phyloP scores from a whole-genome alignment of 2,888 invertebrate species.

The Chromoteleia sp. region DNA sequence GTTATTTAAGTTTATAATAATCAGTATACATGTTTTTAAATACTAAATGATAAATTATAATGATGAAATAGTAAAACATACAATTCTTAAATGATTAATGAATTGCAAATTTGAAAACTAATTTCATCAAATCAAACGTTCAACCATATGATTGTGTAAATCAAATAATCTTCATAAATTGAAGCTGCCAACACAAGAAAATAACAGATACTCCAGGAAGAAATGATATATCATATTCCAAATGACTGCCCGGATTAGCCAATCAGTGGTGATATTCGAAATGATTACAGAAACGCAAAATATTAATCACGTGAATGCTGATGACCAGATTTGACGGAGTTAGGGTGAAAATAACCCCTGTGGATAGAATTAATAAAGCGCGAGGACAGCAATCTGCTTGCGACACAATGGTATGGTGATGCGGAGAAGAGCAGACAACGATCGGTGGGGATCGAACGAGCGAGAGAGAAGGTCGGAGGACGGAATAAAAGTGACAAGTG shows the following conservation, averaged over 20 bases:
- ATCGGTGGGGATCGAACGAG: slow-evolving; percentile 8
- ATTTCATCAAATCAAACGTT: too few relatives aligned
- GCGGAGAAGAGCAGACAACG: slow-evolving; percentile 41
- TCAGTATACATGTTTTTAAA: too few relatives aligned
- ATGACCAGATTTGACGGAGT: slow-evolving; percentile 77
- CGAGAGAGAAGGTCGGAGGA: slow-evolving; percentile 38
- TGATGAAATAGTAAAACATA: too few relatives aligned
- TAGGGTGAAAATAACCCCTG: slow-evolving; percentile 72
- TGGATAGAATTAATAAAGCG: slow-evolving; percentile 84
- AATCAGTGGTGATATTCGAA: slow-evolving; percentile 74
- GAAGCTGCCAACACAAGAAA: neutral
- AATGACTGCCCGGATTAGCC: slow-evolving; percentile 70
- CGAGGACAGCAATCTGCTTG: slow-evolving; percentile 81
- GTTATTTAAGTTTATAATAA: too few relatives aligned
- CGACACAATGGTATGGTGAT: slow-evolving; percentile 65
- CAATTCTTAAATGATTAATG: too few relatives aligned
- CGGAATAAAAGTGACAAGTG: slow-evolving; percentile 58
- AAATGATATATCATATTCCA: slow-evolving; percentile 51
- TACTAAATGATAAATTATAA: too few relatives aligned
- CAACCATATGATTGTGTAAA: neutral
- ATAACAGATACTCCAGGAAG: neutral
- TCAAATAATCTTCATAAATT: neutral
- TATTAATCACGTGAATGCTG: slow-evolving; percentile 77
- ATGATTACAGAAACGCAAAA: slow-evolving; percentile 66
- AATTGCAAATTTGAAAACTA: neutral